These are phyloP conservation scores for Ectropis crepuscularia DNA, from an alignment of 2,888 invertebrate species.

Conservation along the genomic window DNA sequence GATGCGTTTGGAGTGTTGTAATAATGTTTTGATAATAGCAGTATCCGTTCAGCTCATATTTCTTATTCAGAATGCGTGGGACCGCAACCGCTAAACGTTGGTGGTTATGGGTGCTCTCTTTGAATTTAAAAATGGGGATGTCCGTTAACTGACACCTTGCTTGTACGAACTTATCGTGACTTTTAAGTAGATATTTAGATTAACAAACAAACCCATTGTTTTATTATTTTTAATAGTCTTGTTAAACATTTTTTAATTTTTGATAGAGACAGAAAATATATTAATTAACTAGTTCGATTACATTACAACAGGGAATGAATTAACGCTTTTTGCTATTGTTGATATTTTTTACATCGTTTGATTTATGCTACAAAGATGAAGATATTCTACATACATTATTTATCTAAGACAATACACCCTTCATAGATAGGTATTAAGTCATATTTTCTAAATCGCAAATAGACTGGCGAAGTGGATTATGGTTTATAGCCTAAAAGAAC, in stretches of 20 bases:
- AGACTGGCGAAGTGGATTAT: no score
- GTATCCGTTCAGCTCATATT: constrained; percentile 84
- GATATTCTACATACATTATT: no score
- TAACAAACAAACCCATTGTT: neutral
- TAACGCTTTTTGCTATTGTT: no score
- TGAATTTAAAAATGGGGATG: constrained; percentile 65
- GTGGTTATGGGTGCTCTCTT: constrained; percentile 56
- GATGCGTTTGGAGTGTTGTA: constrained; percentile 82
- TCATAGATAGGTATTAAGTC: no score
- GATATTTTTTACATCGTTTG: no score
- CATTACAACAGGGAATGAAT: no score
- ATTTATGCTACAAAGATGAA: no score
- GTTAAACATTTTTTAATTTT: neutral
- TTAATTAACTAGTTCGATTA: no score
- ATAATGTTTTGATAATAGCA: constrained; percentile 85
- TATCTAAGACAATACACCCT: no score
- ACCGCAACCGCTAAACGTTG: constrained; percentile 45
- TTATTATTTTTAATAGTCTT: neutral
- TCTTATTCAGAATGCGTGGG: constrained; percentile 84
- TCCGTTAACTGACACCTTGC: constrained; percentile 72
- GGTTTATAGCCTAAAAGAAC: no score
- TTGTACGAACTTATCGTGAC: constrained; percentile 32
- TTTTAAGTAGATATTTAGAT: neutral
- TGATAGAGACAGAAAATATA: no score
- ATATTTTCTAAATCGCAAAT: no score